Evolutionary conservation across 2,113 vertebrate genomes (phyloP).

Genomic region (Lepidothrix coronata): DNA sequence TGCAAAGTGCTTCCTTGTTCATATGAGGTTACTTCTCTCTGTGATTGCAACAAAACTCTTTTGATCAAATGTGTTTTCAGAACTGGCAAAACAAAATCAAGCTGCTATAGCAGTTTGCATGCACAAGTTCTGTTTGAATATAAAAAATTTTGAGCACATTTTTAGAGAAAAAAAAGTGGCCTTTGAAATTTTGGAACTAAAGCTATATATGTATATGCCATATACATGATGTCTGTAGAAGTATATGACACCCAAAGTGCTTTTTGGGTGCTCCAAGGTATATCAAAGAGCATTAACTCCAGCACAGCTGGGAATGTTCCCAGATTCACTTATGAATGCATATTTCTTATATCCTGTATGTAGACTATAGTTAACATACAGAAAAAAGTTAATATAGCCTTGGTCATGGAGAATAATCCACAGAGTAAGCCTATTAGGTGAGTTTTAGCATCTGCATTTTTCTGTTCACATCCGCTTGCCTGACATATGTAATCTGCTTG

Average conservation of each 20-base stretch:
- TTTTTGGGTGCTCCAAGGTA: not conserved
- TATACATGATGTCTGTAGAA: not conserved
- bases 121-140: not conserved
- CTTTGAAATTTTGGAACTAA: not conserved
- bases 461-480: slow-evolving; percentile 49
- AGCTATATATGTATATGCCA: not conserved
- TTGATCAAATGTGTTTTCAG: not conserved
- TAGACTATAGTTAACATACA: not conserved
- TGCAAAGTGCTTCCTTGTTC: not conserved
- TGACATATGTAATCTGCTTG: slow-evolving; percentile 47
- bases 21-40: not conserved
- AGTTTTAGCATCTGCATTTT: slow-evolving; percentile 50
- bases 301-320: not conserved
- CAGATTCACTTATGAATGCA: not conserved
- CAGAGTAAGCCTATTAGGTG: slow-evolving; percentile 53
- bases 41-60: not conserved
- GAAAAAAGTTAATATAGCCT: not conserved
- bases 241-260: not conserved
- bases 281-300: slow-evolving; percentile 15
- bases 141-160: not conserved
- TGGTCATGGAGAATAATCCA: slow-evolving; percentile 43
- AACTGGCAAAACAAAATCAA: not conserved
- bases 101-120: not conserved
- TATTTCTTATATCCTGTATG: not conserved
- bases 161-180: not conserved